Evolutionary conservation across 2,113 vertebrate species (phyloP), one percentile per base, ranked within the genome.

Genomic region (Lota lota): DNA sequence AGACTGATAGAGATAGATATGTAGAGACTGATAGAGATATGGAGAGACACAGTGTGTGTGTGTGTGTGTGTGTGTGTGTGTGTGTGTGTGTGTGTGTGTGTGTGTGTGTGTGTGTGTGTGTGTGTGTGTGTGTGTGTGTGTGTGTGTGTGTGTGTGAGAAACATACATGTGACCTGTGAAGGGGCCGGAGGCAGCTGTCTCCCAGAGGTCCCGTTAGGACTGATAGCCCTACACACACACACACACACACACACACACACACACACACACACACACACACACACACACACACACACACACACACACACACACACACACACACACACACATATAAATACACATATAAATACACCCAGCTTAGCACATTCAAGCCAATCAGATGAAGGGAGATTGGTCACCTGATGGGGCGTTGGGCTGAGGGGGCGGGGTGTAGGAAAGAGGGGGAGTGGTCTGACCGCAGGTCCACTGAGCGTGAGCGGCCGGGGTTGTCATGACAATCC

Each of bases 381-480:
- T 33, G 28, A 33, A 33, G 28, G 28, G 4, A 6, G 28, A 33
- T 33, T 47, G 61, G 92, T 97, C 96, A 98, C 96, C 96, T 98
- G 93, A 93, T 92, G 90, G 94, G 92, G 90, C 93, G 94, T 94
- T 95, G 92, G 51, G 93, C 94, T 11, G n/a, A 33, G 58, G 89
- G 94, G 93, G 94, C 94, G 93, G 92, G 94, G 95, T 88, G 93
- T 91, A 72, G 95, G 92, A 6, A 4, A 33, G 28, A 33, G 28
- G 28, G 28, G 28, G 28, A 4, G 28, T 33, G 28, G 28, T 33
- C 28, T 5, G 28, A 33, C 28, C 28, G 28, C 77, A 96, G 96
- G 87, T 97, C 96, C 69, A 96, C 93, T 79, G 96, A 93, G 92
- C 94, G 93, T 91, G 96, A 97, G 93, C 96, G 96, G 90, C 83